A percentile compares a stretch with the other conserved stretches of the same genome.
These are phyloP conservation scores for Masticophis lateralis DNA, from an alignment of 2,797 vertebrate genomes.

Conservation along the genomic window DNA sequence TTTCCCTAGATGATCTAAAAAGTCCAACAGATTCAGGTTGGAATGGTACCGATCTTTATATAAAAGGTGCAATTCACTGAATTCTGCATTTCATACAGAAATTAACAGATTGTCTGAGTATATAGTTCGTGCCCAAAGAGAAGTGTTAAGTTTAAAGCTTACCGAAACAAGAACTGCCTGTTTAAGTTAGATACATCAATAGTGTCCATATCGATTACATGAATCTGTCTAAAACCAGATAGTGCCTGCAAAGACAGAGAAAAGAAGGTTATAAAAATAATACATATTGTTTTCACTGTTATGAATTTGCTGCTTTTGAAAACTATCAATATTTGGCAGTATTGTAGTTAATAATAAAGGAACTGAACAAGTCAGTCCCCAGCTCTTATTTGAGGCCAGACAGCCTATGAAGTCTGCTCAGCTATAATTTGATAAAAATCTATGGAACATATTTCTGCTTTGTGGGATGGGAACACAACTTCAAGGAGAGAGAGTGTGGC, in stretches of 20 bases:
- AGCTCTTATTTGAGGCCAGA: neutral
- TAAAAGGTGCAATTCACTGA: neutral
- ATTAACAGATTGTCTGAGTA: neutral
- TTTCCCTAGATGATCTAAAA: neutral
- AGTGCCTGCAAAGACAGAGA: slow-evolving; percentile 79
- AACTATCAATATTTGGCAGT: neutral
- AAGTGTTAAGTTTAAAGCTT: slow-evolving; percentile 51
- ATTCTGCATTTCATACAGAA: neutral
- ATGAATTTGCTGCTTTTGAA: neutral
- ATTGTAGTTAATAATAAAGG: neutral
- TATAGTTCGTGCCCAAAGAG: neutral
- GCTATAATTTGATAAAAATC: neutral
- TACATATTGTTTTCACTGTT: slow-evolving; percentile 2
- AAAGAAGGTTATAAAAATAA: slow-evolving; percentile 34
- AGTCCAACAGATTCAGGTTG: neutral
- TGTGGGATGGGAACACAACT: neutral
- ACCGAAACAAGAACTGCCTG: slow-evolving; percentile 98
- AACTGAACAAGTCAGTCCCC: neutral
- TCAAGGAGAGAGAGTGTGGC: neutral
- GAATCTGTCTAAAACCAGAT: slow-evolving; percentile 95
- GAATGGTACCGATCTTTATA: neutral
- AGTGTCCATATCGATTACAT: slow-evolving; percentile 98
- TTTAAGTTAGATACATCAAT: slow-evolving; percentile 98
- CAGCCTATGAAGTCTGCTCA: neutral
- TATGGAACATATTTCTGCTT: neutral